Evolutionary conservation across 2,797 vertebrate genomes (phyloP), one percentile per base, ranked within the genome.

Genomic region (Danionella dracula): DNA sequence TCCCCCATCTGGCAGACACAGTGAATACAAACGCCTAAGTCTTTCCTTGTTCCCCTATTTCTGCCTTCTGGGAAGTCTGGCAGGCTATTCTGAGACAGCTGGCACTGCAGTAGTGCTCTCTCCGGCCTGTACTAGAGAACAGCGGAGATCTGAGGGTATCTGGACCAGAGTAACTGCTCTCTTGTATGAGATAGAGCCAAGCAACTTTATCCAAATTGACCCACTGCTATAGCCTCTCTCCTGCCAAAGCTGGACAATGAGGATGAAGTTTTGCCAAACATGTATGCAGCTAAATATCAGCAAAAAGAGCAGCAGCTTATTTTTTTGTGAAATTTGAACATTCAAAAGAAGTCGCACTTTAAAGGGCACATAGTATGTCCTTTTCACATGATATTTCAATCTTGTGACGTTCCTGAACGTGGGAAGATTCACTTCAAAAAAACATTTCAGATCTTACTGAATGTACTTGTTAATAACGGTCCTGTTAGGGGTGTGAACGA

Each of bases 41-140:
- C 80, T 79, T 79, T 76, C 82, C 75, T 76, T 81, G 74, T 84
- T 83, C 77, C 76, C 73, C 79, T 86, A 75, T 72, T 82, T 70
- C 32, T 41, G 79, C 83, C 85, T 85, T 85, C 83, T 84, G 85
- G 85, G 77, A 86, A 79, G 79, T 84, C 85, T 86, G 84, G 86
- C 84, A 84, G 77, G 74, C 78, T 70, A 58, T 68, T 38, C 65
- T 72, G 70, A 78, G 80, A 87, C 87, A 89, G 84, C 84, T 88
- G 86, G 85, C 82, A 74, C 76, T 72, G 81, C 76, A 79, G 76
- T 74, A 76, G 68, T 72, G 66, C 66, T 60, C 10, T 74, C 71
- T 58, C 41, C 51, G 57, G 51, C 48, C 37, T 70, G 70, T 45
- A 55, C 57, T 68, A 71, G 51, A 56, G 37, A 62, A 62, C 73